A percentile compares a stretch with the other conserved stretches of the same genome.
phyloP scores from a whole-genome alignment of 2,888 invertebrate species.

The Gordius sp. region DNA sequence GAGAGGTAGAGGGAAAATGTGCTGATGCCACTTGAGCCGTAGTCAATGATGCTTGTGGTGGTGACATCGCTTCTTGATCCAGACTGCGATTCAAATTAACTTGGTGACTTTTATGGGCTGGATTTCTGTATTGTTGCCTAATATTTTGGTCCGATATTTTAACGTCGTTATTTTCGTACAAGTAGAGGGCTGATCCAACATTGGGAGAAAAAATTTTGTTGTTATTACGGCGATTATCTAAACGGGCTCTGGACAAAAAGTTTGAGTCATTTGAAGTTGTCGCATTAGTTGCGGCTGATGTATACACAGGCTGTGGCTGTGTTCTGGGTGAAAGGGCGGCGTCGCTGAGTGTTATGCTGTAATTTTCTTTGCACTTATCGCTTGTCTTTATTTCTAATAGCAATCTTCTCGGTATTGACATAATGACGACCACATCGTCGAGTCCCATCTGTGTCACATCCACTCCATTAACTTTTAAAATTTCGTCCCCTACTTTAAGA shows the following conservation, averaged over 20 bases:
- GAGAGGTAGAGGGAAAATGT: constrained; percentile 2
- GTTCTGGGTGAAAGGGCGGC: neutral
- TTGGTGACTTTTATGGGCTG: neutral
- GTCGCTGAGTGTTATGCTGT: constrained; percentile 17
- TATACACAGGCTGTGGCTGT: constrained; percentile 22
- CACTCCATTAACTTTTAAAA: constrained; percentile 82
- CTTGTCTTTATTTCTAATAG: constrained; percentile 47
- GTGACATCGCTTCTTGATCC: neutral
- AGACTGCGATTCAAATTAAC: neutral
- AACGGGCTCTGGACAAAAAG: neutral
- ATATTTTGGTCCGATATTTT: constrained; percentile 8
- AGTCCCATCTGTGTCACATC: constrained; percentile 89
- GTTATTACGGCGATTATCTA: neutral
- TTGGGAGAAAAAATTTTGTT: neutral
- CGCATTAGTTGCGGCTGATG: neutral
- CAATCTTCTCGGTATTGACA: constrained; percentile 86
- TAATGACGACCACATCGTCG: constrained; percentile 94
- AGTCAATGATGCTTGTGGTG: neutral
- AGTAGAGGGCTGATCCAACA: neutral
- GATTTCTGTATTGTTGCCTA: neutral
- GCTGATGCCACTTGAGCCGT: constrained; percentile 6
- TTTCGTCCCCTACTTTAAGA: constrained; percentile 51
- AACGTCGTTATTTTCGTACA: neutral
- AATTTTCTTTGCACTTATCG: neutral
- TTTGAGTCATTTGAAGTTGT: constrained; percentile 24